These are phyloP conservation scores for Taenioides sp. DNA, from an alignment of 2,797 vertebrate genomes.

Conservation along the genomic window DNA sequence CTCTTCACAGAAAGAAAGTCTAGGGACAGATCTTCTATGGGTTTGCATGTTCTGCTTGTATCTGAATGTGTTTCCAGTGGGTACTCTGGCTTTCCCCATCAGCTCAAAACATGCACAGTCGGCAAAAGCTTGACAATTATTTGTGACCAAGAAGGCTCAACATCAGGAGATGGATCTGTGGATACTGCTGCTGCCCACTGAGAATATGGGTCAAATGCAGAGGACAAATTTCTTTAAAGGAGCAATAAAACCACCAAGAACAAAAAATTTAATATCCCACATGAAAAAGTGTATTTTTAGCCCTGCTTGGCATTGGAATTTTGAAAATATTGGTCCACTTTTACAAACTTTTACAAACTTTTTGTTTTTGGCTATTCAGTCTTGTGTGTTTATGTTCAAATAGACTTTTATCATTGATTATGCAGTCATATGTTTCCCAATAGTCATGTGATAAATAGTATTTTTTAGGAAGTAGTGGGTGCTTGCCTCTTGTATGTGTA, in stretches of 20 bases:
- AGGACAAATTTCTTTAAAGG: no score
- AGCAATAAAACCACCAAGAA: no score
- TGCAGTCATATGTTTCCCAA: not conserved
- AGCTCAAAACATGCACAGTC: no score
- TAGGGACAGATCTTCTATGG: no score
- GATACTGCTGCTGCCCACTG: not conserved
- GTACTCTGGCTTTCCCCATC: not conserved
- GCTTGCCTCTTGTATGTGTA: not conserved
- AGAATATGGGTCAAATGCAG: no score
- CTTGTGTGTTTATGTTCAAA: not conserved
- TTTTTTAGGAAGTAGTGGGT: not conserved
- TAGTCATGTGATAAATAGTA: not conserved
- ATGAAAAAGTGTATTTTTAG: no score
- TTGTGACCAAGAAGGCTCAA: not conserved
- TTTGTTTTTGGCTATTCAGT: no score
- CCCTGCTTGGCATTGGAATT: no score
- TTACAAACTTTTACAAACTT: no score
- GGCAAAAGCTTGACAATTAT: not conserved
- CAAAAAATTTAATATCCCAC: no score
- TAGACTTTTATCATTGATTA: not conserved
- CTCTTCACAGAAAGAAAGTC: no score
- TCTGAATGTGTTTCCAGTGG: not conserved
- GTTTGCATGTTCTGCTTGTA: not conserved
- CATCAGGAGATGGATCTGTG: not conserved
- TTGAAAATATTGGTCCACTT: no score